A percentile compares a stretch with the other conserved stretches of the same genome.
Evolutionary conservation across 2,797 vertebrate species (phyloP).

Genomic region (Acrossocheilus fasciatus): DNA sequence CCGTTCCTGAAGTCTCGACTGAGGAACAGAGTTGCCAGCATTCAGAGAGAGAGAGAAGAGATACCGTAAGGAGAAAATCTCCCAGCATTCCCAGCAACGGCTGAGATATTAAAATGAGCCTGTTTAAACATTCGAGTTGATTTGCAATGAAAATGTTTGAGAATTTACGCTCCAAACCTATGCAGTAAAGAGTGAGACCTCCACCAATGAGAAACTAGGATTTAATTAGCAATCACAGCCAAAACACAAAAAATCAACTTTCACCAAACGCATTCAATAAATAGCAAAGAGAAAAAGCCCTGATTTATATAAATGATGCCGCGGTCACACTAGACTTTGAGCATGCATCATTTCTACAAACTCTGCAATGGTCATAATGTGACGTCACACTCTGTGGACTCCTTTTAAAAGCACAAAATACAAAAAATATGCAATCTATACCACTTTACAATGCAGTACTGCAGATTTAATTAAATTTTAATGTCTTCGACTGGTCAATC

Average conservation of each 20-base stretch:
- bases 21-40: slow-evolving; percentile 29
- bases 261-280: background rate
- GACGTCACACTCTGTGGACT: too few species aligned
- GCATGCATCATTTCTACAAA: background rate
- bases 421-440: background rate
- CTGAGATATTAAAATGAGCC: background rate
- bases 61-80: background rate
- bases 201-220: background rate
- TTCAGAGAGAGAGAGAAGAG: slow-evolving; percentile 18
- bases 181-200: background rate
- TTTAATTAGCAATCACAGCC: background rate
- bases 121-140: background rate
- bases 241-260: background rate
- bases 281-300: background rate
- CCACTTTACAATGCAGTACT: background rate
- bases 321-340: too few species aligned
- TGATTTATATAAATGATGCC: background rate
- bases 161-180: background rate
- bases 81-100: background rate
- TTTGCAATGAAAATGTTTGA: slow-evolving; percentile 30
- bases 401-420: background rate
- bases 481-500: background rate
- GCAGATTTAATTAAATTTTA: background rate
- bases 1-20: background rate
- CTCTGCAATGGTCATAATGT: background rate